A percentile compares a stretch with the other conserved stretches of the same genome.
phyloP scores from a whole-genome alignment of 2,888 invertebrate genomes.

The Dolichopus griseipennis region DNA sequence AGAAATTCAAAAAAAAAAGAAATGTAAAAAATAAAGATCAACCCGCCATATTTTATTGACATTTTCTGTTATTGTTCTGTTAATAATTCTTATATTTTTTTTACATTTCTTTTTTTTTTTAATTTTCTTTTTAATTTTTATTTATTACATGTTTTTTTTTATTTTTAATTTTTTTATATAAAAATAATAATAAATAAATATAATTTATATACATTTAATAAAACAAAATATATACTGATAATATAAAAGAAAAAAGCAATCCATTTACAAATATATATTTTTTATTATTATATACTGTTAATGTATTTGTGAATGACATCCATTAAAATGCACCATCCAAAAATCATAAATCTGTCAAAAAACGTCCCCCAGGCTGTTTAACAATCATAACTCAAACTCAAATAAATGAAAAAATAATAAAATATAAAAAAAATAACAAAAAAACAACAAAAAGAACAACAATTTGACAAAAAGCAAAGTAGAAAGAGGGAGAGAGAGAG shows the following conservation, averaged over 20 bases:
- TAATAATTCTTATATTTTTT: background rate
- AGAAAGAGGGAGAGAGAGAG: too few species aligned
- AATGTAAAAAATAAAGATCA: background rate
- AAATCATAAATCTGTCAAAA: constrained; percentile 13
- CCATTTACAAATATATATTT: background rate
- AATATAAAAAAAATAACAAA: background rate
- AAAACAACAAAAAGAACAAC: too few species aligned
- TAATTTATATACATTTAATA: background rate
- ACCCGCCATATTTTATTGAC: constrained; percentile 3
- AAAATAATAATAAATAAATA: background rate
- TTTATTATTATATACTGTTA: background rate
- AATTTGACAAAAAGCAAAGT: too few species aligned
- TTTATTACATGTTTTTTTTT: background rate
- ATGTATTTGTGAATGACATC: constrained; percentile 10
- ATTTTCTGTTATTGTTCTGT: background rate
- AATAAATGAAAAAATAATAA: background rate
- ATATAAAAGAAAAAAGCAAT: background rate
- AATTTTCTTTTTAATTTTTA: background rate
- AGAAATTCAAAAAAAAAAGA: too few species aligned
- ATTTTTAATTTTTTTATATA: background rate
- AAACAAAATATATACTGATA: background rate
- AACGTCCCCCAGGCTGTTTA: constrained; percentile 9
- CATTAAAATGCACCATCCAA: constrained; percentile 12
- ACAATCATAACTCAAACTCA: constrained; percentile 4
- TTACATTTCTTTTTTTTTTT: background rate